Base-by-base conservation (phyloP, 2,797 vertebrate species). In the Glossophaga mutica region DNA sequence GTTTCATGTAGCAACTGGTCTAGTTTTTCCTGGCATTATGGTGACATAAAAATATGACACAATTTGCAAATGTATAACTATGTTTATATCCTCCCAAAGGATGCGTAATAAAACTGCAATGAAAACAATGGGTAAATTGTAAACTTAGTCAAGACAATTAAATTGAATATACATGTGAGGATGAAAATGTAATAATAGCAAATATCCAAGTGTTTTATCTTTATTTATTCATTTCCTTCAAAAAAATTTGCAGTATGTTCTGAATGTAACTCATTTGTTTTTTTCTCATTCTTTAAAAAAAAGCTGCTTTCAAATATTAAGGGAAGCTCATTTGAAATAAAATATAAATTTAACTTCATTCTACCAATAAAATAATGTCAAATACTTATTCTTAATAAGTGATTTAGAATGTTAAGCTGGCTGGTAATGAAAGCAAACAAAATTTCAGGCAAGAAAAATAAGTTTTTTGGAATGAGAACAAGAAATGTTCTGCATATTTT, bases 231-330 rank as follows among this genome's bases (percentile, higher is more conserved):
- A 77, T 76, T 57, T 29, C 19, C 29, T 65, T 96, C 42, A 71
- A 95, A 88, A 77, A 67, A 50, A 50, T 44, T 22, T 89, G 10
- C n/a, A 88, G 34, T 87, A 88, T 95, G 11, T 71, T 55, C 52
- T 55, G 79, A 24, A 2, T 77, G 14, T 37, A 83, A 85, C n/a
- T 57, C 32, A 44, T 42, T 92, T 87, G 57, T 70, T 92, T 93
- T 74, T 71, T 65, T 46, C 6, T 83, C 29, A 52, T 9, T 48
- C 19, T 68, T 91, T 87, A 84, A 78, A 39, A 92, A 68, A 68
- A 88, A 94, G 37, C 19, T 84, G 55, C 67, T 87, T 86, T 88
- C 16, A 83, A 88, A 76, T 92, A 95, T 57, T 92, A 79, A 83
- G 26, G 37, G 55, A 89, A 81, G 12, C 16, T 77, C 19, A 90